Conservation (phyloP, 2,888 invertebrate species). For the Pterostichus niger region DNA sequence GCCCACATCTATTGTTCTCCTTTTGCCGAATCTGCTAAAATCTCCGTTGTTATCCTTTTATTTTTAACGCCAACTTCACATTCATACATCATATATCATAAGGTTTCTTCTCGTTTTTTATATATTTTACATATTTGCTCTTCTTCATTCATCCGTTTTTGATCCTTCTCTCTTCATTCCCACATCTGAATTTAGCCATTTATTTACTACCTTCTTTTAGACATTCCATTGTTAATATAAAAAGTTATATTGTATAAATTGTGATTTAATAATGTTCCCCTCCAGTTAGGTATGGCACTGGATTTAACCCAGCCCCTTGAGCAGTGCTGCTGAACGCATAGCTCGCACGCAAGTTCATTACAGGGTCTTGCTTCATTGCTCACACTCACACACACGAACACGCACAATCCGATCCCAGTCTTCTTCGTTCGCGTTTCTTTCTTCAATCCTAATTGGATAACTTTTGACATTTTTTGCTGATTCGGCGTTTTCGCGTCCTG, state of each 20-base stretch:
- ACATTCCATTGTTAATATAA: too few relatives aligned
- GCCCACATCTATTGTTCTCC: too few relatives aligned
- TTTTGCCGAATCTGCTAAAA: too few relatives aligned
- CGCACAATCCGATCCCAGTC: not conserved
- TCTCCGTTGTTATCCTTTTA: too few relatives aligned
- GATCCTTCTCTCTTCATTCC: too few relatives aligned
- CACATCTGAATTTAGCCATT: too few relatives aligned
- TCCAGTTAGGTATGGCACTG: conserved; percentile 22
- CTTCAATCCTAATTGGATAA: conserved; percentile 56
- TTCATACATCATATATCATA: too few relatives aligned
- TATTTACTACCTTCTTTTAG: too few relatives aligned
- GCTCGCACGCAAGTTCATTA: conserved; percentile 60
- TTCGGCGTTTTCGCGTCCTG: conserved; percentile 62
- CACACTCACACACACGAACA: conserved; percentile 11
- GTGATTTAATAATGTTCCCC: not conserved
- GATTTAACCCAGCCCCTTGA: conserved; percentile 41
- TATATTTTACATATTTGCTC: too few relatives aligned
- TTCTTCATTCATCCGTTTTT: too few relatives aligned
- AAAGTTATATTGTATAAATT: not conserved
- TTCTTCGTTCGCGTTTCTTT: conserved; percentile 27
- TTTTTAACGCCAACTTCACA: too few relatives aligned
- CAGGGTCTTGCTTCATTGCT: conserved; percentile 63
- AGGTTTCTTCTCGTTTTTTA: too few relatives aligned
- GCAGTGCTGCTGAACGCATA: conserved; percentile 56
- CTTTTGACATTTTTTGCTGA: conserved; percentile 60